phyloP scores from a whole-genome alignment of 2,113 vertebrate species.

The Falcunculus frontatus region DNA sequence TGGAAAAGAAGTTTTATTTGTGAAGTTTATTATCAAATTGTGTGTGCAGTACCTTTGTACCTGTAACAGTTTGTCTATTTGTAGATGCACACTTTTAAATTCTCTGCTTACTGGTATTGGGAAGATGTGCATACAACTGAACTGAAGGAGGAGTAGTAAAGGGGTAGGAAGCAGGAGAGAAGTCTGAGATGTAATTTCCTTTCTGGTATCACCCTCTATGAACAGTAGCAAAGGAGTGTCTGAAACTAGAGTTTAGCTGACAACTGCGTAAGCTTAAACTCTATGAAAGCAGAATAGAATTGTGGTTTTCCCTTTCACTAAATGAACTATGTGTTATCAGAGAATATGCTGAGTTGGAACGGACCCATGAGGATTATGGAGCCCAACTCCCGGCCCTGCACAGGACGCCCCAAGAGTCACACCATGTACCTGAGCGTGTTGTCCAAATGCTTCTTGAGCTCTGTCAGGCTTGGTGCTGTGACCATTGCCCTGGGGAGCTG shows the following conservation, averaged over 20 bases:
- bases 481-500: background rate
- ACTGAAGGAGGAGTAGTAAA: background rate
- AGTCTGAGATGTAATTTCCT: background rate
- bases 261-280: background rate
- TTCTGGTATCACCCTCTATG: background rate
- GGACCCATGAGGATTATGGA: background rate
- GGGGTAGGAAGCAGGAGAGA: background rate
- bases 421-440: background rate
- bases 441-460: background rate
- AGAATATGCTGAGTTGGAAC: background rate
- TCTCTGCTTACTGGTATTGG: background rate
- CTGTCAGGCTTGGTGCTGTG: background rate
- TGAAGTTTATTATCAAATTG: background rate
- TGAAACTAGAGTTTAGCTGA: background rate
- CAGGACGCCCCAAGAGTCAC: background rate
- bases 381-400: background rate
- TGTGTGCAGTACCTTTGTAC: background rate
- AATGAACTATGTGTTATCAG: background rate
- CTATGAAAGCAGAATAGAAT: background rate
- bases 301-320: background rate
- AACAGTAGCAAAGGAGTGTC: background rate
- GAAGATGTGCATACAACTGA: background rate
- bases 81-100: background rate
- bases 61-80: background rate
- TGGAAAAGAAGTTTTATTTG: background rate